Conservation (phyloP, 2,888 invertebrate species). For the Cacoxenus indagator region DNA sequence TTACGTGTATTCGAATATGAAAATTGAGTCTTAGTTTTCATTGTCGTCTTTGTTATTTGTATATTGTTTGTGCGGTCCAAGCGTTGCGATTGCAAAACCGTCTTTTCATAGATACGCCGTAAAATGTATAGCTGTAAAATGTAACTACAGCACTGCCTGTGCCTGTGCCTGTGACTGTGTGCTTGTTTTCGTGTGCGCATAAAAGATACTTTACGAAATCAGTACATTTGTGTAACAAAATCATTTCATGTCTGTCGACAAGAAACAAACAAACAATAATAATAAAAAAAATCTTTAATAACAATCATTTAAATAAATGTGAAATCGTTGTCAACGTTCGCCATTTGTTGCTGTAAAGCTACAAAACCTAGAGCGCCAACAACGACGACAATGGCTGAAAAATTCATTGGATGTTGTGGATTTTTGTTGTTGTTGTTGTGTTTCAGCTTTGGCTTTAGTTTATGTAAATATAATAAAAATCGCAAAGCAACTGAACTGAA, state of each 20-base stretch:
- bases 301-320: slow-evolving; percentile 19
- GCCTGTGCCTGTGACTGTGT: not conserved
- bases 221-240: slow-evolving; percentile 14
- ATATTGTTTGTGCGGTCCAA: not conserved
- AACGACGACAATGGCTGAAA: not conserved
- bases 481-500: not conserved
- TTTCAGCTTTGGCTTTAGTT: not conserved
- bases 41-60: too few species aligned
- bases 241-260: slow-evolving; percentile 11
- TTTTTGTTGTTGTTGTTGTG: not conserved
- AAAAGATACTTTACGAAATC: slow-evolving; percentile 10
- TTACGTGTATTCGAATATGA: not conserved
- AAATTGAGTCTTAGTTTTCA: slow-evolving; percentile 1
- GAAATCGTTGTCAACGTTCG: not conserved
- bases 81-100: slow-evolving; percentile 14
- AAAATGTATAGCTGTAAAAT: not conserved
- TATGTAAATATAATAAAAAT: slow-evolving; percentile 17
- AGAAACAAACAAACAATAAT: not conserved
- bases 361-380: not conserved
- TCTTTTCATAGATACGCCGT: not conserved
- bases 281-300: slow-evolving; percentile 14
- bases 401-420: slow-evolving; percentile 1
- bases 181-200: not conserved
- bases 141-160: not conserved
- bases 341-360: not conserved